A percentile compares a stretch with the other conserved stretches of the same genome.
Evolutionary conservation across 2,888 invertebrate genomes (phyloP).

Genomic region (Drosophila anceps): DNA sequence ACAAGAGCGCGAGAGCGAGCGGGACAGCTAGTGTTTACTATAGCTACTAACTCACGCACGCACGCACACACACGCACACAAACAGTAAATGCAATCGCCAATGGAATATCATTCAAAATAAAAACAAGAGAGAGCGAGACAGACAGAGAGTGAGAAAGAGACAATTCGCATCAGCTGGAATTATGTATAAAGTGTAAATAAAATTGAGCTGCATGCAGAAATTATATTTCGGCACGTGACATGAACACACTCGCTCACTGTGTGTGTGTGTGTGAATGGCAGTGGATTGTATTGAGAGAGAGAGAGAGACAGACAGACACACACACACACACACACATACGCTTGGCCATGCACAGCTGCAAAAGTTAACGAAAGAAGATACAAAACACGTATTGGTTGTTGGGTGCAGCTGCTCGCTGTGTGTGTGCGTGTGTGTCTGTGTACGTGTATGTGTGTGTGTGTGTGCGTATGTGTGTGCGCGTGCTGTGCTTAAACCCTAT

Average conservation of each 20-base stretch:
- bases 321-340: conserved; percentile 5
- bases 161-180: conserved; percentile 38
- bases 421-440: not conserved
- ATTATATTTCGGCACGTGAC: conserved; percentile 64
- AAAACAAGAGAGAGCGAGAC: not conserved
- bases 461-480: conserved; percentile 1
- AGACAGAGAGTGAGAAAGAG: not conserved
- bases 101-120: conserved; percentile 34
- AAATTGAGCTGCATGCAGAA: conserved; percentile 76
- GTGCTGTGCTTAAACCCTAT: conserved; percentile 51
- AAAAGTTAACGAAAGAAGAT: conserved; percentile 50
- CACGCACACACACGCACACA: conserved; percentile 3
- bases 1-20: not conserved
- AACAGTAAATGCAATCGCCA: conserved; percentile 35
- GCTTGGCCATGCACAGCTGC: conserved; percentile 15
- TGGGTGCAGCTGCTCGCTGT: conserved; percentile 23
- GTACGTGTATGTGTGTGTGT: not conserved
- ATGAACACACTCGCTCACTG: conserved; percentile 59
- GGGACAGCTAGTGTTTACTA: not conserved
- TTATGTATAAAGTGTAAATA: conserved; percentile 68
- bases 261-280: conserved; percentile 43
- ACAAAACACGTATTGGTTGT: conserved; percentile 30
- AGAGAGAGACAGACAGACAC: not conserved
- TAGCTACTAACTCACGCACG: conserved; percentile 19
- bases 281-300: conserved; percentile 48